Evolutionary conservation across 2,113 vertebrate species (phyloP).

Genomic region (Rhodinocichla rosea): DNA sequence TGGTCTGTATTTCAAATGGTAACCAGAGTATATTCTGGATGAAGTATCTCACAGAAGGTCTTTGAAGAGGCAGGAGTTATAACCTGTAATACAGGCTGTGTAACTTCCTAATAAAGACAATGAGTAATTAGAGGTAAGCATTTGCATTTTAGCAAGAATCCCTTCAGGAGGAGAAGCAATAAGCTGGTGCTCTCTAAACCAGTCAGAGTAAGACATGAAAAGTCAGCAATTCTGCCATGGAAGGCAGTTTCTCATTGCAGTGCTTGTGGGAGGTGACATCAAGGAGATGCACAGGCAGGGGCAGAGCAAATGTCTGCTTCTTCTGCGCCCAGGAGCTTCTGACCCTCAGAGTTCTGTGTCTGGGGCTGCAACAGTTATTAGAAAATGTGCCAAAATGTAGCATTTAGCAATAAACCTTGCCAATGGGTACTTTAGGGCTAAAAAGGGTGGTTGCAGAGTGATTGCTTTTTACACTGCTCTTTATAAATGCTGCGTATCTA

Average conservation of each 20-base stretch:
- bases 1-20: not conserved
- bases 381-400: not conserved
- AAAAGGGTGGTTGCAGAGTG: not conserved
- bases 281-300: not conserved
- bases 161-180: not conserved
- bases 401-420: not conserved
- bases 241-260: not conserved
- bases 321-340: not conserved
- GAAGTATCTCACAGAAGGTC: not conserved
- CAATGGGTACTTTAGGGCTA: not conserved
- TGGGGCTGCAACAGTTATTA: not conserved
- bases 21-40: not conserved
- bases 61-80: not conserved
- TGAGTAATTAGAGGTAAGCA: not conserved
- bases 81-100: not conserved
- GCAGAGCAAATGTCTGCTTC: not conserved
- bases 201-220: not conserved
- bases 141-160: not conserved
- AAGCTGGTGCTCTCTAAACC: not conserved
- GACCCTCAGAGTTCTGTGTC: not conserved
- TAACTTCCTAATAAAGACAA: constrained; percentile 1
- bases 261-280: not conserved
- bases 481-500: not conserved
- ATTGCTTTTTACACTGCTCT: not conserved
- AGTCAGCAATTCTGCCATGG: not conserved